These are phyloP conservation scores for Halictus ligatus DNA, from an alignment of 2,888 invertebrate species.

Conservation along the genomic window DNA sequence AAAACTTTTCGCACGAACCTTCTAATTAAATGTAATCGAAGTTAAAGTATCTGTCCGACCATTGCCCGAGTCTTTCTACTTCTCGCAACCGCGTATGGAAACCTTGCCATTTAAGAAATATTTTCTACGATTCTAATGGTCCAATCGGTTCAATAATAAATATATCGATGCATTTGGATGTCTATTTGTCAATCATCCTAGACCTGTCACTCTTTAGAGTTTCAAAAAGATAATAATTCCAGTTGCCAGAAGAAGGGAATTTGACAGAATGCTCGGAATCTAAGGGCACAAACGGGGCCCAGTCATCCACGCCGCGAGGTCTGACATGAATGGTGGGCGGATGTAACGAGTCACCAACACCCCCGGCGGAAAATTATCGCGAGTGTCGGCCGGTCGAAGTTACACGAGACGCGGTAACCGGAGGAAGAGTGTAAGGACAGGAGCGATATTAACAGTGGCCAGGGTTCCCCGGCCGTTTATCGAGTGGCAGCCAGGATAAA, in stretches of 20 bases:
- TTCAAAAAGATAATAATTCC: not conserved
- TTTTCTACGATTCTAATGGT: not conserved
- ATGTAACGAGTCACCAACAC: not conserved
- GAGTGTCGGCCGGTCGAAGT: not conserved
- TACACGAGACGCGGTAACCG: constrained; percentile 20
- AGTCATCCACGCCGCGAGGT: not conserved
- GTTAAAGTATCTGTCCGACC: no score
- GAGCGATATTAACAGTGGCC: constrained; percentile 36
- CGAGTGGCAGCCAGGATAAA: constrained; percentile 48
- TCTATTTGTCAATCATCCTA: not conserved
- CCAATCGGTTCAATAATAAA: not conserved
- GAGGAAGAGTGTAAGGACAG: constrained; percentile 29
- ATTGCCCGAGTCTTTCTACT: not conserved
- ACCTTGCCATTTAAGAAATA: not conserved
- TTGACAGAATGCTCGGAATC: not conserved
- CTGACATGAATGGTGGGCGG: not conserved
- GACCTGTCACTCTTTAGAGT: not conserved
- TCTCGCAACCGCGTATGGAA: not conserved
- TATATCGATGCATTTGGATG: no score
- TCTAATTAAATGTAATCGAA: no score
- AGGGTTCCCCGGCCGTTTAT: constrained; percentile 42
- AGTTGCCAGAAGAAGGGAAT: not conserved
- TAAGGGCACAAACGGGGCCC: not conserved
- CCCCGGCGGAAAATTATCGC: constrained; percentile 7
- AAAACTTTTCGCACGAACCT: no score